These are phyloP conservation scores for Galeruca laticollis DNA, from an alignment of 2,888 invertebrate species.

Conservation along the genomic window DNA sequence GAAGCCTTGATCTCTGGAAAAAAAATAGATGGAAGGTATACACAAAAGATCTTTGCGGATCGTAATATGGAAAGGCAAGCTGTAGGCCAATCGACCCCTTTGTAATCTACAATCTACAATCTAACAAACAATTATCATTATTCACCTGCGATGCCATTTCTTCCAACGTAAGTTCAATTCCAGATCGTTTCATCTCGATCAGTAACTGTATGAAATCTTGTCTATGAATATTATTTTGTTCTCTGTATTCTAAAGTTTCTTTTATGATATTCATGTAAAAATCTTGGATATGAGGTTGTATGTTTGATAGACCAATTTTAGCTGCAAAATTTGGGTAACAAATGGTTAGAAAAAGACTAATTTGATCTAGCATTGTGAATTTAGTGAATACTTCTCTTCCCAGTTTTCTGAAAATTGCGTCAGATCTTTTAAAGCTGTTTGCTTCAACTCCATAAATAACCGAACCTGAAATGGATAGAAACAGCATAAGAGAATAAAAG, in stretches of 20 bases:
- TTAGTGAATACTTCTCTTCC: conserved; percentile 55
- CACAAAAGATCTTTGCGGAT: too few species aligned
- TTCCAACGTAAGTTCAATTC: conserved; percentile 49
- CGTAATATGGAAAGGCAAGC: too few species aligned
- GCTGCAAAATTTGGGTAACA: conserved; percentile 45
- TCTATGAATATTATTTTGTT: conserved; percentile 48
- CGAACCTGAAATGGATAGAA: conserved; percentile 35
- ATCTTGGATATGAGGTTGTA: conserved; percentile 48
- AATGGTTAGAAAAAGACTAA: conserved; percentile 41
- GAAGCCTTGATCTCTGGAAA: too few species aligned
- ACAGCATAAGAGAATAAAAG: conserved; percentile 6
- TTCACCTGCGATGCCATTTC: conserved; percentile 67
- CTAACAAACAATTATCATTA: not conserved
- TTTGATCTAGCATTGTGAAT: conserved; percentile 31
- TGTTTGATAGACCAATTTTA: conserved; percentile 39
- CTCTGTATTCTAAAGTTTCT: conserved; percentile 55
- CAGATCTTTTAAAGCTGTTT: conserved; percentile 68
- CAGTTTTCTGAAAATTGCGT: conserved; percentile 61
- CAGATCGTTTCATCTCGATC: conserved; percentile 50
- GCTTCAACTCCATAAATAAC: conserved; percentile 73
- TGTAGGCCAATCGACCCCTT: too few species aligned
- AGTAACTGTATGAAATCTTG: conserved; percentile 54
- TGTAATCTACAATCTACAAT: too few species aligned
- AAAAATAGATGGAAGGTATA: too few species aligned
- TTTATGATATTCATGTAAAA: conserved; percentile 57